Conservation (phyloP, 2,113 vertebrate species). For the Phylloscopus whistleri region DNA sequence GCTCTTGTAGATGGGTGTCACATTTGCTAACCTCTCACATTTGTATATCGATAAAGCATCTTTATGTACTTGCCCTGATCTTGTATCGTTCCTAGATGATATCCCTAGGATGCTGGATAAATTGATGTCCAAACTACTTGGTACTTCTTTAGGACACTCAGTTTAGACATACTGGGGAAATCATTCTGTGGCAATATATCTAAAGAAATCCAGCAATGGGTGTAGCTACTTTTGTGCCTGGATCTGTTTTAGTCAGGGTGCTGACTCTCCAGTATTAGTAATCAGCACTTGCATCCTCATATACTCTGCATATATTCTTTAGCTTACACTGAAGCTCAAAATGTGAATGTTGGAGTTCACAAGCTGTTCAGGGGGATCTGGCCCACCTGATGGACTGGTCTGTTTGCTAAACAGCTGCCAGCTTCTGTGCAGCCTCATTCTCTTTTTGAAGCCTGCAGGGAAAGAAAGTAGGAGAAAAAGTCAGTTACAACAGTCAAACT, state of each 20-base stretch:
- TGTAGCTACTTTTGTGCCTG: neutral
- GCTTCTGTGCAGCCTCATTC: neutral
- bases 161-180: neutral
- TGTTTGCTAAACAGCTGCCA: neutral
- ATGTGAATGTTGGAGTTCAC: neutral
- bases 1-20: neutral
- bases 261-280: neutral
- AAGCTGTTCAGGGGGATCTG: neutral
- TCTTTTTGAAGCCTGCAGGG: neutral
- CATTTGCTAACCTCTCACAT: neutral
- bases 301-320: neutral
- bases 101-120: neutral
- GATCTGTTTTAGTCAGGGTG: neutral
- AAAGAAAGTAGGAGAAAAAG: neutral
- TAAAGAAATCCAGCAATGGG: neutral
- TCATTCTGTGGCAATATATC: neutral
- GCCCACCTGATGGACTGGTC: fast-evolving
- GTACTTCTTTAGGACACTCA: neutral
- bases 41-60: fast-evolving
- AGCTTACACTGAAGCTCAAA: neutral
- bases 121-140: neutral
- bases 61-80: neutral
- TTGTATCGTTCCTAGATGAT: neutral
- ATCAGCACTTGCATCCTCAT: neutral
- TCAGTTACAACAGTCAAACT: neutral